These are phyloP conservation scores for Bembecia ichneumoniformis DNA, from an alignment of 2,888 invertebrate genomes.

Conservation along the genomic window DNA sequence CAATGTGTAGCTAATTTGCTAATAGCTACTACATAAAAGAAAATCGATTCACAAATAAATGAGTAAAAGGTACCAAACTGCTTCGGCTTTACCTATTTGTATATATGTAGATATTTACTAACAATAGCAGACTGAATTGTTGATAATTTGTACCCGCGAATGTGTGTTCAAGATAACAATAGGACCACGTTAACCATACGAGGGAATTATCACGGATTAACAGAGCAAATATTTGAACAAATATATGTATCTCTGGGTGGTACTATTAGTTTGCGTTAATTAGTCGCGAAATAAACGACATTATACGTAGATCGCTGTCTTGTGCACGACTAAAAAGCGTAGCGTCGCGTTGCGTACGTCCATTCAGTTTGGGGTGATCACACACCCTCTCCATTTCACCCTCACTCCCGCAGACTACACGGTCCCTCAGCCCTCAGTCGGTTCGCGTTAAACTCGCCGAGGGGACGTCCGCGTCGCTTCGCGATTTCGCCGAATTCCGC, in stretches of 20 bases:
- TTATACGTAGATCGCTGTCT: neutral
- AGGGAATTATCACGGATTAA: neutral
- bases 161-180: no score
- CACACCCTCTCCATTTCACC: constrained; percentile 36
- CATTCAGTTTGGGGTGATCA: constrained; percentile 20
- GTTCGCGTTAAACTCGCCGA: constrained; percentile 35
- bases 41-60: no score
- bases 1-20: no score
- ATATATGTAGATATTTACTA: no score
- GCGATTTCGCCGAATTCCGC: constrained; percentile 26
- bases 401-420: constrained; percentile 28
- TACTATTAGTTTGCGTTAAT: neutral
- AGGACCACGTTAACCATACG: no score
- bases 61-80: no score
- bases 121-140: no score
- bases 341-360: constrained; percentile 28
- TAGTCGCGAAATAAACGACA: neutral
- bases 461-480: constrained; percentile 23
- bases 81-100: no score
- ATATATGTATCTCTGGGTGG: neutral
- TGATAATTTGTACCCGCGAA: no score
- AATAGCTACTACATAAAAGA: no score
- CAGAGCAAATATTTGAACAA: neutral
- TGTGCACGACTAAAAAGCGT: constrained; percentile 10
- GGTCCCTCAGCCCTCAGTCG: constrained; percentile 22